Evolutionary conservation across 1,140 invertebrate genomes (phyloP), one percentile per base, ranked within the genome.

Genomic region (Rhizoglyphus robini): DNA sequence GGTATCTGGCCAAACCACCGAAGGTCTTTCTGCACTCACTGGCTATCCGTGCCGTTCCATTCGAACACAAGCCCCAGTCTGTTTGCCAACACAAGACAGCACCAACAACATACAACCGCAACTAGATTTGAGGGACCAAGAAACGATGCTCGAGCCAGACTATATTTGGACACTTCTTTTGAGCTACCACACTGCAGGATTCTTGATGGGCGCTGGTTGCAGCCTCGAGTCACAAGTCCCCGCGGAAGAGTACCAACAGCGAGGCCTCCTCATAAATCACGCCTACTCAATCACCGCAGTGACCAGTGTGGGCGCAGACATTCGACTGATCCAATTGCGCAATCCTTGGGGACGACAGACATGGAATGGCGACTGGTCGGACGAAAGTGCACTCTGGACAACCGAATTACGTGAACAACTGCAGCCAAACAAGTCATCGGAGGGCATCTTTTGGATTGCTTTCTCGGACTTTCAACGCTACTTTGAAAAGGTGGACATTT

Each of bases 1-100:
- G n/a, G n/a, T n/a, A n/a, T n/a, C n/a, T n/a, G n/a, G 95, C 1
- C 79, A 92, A 69, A 90, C 90, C 49, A 92, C 96, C 70, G 94
- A 98, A 83, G 95, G 91, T 51, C 77, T 98, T 34, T 88, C 91
- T 27, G 93, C 89, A 5, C 20, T 54, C 15, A 54, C 51, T 23
- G 51, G 51, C 51, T 54, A 11, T 54, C 51, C 51, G 15, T 54
- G 51, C 23, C 51, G 51, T 25, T 54, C 51, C 8, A 54, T 54
- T 8, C 51, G 51, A 54, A 54, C 51, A 32, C 51, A 27, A 32
- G 41, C 41, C 15, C n/a, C n/a, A n/a, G 41, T 46, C 15, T 5
- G n/a, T n/a, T n/a, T 27, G 51, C 8, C 15, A 11, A 11, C 51
- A 23, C 8, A 54, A 8, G 15, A 27, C 15, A 32, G 20, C 20